These are phyloP conservation scores for Ectobius pallidus DNA, from an alignment of 2,888 invertebrate genomes.

Conservation along the genomic window DNA sequence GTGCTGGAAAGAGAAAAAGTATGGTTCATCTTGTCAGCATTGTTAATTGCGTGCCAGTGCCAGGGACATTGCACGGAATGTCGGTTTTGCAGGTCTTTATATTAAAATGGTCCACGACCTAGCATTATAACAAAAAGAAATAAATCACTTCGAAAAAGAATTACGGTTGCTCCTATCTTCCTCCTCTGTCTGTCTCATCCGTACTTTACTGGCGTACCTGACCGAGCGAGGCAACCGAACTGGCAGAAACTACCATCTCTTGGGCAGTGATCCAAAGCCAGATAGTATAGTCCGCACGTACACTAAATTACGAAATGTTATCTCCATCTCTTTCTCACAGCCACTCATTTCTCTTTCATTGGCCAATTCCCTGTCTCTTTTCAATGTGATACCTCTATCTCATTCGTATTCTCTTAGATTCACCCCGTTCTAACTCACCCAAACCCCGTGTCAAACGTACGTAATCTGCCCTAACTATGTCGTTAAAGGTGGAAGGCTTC, in stretches of 20 bases:
- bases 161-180: not conserved
- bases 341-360: conserved; percentile 26
- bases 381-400: not conserved
- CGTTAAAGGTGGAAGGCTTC: not conserved
- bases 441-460: not conserved
- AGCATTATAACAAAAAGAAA: conserved; percentile 12
- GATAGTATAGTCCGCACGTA: conserved; percentile 1
- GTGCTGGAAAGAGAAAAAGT: too few relatives aligned
- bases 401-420: not conserved
- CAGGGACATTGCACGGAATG: not conserved
- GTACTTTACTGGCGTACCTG: conserved; percentile 24
- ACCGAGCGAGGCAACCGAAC: not conserved
- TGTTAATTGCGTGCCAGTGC: not conserved
- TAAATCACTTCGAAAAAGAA: conserved; percentile 16
- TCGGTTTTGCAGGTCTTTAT: not conserved
- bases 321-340: not conserved
- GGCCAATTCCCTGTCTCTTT: not conserved
- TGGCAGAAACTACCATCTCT: not conserved
- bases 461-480: not conserved
- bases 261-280: conserved; percentile 31
- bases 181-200: not conserved
- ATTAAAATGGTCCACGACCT: not conserved
- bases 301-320: conserved; percentile 13
- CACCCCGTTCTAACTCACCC: too few relatives aligned
- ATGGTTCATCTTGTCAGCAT: too few relatives aligned